Evolutionary conservation across 2,888 invertebrate genomes (phyloP).

Genomic region (Phorcus lineatus): DNA sequence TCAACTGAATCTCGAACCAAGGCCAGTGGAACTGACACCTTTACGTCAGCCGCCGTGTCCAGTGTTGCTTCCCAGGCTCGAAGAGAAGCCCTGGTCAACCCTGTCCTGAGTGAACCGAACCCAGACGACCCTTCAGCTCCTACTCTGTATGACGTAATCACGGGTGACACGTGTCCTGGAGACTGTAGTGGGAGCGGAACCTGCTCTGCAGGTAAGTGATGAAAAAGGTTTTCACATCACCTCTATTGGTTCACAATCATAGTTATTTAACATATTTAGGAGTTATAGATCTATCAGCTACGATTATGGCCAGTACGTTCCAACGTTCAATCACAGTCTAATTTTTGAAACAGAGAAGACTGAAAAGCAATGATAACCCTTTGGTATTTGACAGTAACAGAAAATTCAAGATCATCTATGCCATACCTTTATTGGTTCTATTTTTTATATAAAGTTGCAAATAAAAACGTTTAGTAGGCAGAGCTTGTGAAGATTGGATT

Average conservation of each 20-base stretch:
- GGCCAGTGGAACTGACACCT: not conserved
- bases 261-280: not conserved
- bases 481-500: too few species aligned
- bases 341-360: too few species aligned
- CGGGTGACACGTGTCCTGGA: not conserved
- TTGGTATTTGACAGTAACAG: too few species aligned
- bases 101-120: not conserved
- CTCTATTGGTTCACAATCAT: not conserved
- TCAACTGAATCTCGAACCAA: not conserved
- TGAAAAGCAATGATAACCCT: too few species aligned
- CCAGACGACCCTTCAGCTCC: not conserved
- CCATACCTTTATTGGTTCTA: too few species aligned
- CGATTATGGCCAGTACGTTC: too few species aligned
- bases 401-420: too few species aligned
- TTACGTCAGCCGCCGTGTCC: not conserved
- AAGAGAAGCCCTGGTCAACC: not conserved
- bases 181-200: not conserved
- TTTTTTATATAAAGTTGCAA: too few species aligned
- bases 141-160: not conserved
- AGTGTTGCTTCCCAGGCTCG: not conserved
- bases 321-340: too few species aligned
- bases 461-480: too few species aligned
- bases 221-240: not conserved
- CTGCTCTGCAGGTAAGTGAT: not conserved
- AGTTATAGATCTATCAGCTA: too few species aligned